phyloP scores from a whole-genome alignment of 2,888 invertebrate genomes.

The Melikaiella ostensackeni region DNA sequence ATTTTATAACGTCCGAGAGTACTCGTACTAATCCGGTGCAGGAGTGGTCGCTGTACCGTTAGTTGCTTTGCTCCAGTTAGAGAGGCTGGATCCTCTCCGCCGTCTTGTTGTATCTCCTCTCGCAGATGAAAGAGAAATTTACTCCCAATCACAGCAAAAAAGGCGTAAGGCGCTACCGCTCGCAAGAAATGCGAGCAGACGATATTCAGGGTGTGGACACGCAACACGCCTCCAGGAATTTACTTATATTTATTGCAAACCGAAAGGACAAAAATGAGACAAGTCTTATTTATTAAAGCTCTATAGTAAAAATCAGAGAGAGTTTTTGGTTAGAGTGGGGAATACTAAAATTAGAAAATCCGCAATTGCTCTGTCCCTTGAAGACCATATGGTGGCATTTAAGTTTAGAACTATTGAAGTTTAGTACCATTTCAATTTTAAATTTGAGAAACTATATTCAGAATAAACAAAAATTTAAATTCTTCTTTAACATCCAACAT shows the following conservation, averaged over 20 bases:
- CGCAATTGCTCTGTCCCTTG: no score
- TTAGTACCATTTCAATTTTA: no score
- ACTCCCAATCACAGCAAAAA: constrained; percentile 56
- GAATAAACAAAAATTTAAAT: no score
- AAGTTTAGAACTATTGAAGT: no score
- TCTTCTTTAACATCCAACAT: no score
- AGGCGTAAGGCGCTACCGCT: constrained; percentile 30
- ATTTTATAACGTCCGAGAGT: constrained; percentile 45
- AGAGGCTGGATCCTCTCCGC: constrained; percentile 57
- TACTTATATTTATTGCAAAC: constrained; percentile 32
- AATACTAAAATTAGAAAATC: no score
- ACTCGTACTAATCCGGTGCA: constrained; percentile 49
- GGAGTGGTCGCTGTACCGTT: constrained; percentile 68
- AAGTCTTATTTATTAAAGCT: constrained; percentile 9
- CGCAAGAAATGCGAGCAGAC: constrained; percentile 37
- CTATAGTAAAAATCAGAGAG: no score
- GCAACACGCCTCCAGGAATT: constrained; percentile 28
- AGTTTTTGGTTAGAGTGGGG: no score
- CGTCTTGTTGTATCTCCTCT: constrained; percentile 53
- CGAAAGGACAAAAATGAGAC: constrained; percentile 20
- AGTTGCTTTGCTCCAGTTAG: constrained; percentile 72
- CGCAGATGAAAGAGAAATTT: constrained; percentile 74
- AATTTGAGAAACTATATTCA: no score
- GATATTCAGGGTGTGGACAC: constrained; percentile 37
- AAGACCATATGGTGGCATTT: no score